A percentile compares a stretch with the other conserved stretches of the same genome.
phyloP scores from a whole-genome alignment of 2,113 vertebrate genomes.

The Pterocles gutturalis region DNA sequence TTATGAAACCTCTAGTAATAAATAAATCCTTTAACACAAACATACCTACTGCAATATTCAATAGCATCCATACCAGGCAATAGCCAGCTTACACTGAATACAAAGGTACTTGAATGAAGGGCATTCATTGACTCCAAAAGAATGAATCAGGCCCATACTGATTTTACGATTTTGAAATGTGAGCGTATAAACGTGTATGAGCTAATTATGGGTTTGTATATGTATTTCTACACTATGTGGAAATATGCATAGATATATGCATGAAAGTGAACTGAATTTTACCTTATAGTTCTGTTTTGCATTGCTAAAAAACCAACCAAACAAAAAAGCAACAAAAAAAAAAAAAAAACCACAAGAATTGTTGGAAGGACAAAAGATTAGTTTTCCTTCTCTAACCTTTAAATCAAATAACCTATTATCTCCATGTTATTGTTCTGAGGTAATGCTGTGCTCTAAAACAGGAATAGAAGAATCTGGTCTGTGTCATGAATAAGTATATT shows the following conservation, averaged over 20 bases:
- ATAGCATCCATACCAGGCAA: neutral
- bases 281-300: neutral
- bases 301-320: neutral
- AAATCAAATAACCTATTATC: neutral
- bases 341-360: neutral
- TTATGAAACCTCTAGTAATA: conserved; percentile 41
- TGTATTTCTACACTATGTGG: neutral
- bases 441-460: conserved; percentile 28
- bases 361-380: neutral
- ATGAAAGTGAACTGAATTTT: neutral
- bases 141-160: neutral
- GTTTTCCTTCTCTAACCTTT: neutral
- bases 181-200: neutral
- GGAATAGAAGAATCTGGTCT: neutral
- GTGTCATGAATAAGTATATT: neutral
- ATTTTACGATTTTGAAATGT: neutral
- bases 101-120: neutral
- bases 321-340: neutral
- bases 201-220: neutral
- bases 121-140: neutral
- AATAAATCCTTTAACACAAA: neutral
- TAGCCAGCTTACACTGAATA: neutral
- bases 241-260: neutral
- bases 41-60: conserved; percentile 8
- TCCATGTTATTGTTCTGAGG: conserved; percentile 16